A percentile compares a stretch with the other conserved stretches of the same genome.
phyloP scores from a whole-genome alignment of 2,113 vertebrate genomes.

The Corapipo altera region DNA sequence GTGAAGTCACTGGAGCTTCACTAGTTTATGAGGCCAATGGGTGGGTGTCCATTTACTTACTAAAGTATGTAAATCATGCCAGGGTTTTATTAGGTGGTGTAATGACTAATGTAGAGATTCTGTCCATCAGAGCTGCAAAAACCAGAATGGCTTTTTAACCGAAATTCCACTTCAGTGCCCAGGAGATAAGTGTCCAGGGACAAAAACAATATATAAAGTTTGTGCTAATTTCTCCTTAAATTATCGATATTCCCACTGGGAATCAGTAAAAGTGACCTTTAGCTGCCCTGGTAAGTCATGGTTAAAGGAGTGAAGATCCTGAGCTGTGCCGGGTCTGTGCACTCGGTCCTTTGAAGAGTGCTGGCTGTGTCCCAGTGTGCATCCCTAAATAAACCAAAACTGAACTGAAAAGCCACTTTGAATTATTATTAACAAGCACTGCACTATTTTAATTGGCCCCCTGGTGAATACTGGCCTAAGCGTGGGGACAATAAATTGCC shows the following conservation, averaged over 20 bases:
- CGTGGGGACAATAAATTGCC: background rate
- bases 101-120: background rate
- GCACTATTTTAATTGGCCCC: constrained; percentile 43
- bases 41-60: background rate
- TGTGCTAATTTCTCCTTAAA: background rate
- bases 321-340: accelerated
- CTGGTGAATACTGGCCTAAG: background rate
- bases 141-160: background rate
- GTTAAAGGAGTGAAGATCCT: background rate
- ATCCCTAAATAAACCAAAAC: background rate
- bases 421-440: constrained; percentile 16
- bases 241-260: background rate
- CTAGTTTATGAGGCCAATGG: background rate
- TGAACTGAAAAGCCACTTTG: background rate
- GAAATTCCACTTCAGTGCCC: background rate
- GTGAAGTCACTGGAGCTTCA: background rate
- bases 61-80: background rate
- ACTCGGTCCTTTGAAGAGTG: background rate
- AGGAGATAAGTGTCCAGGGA: background rate
- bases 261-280: background rate
- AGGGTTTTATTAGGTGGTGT: background rate
- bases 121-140: background rate
- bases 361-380: background rate
- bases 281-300: background rate
- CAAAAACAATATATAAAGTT: background rate